Conservation (phyloP, 2,113 vertebrate genomes). For the Microtus pennsylvanicus region DNA sequence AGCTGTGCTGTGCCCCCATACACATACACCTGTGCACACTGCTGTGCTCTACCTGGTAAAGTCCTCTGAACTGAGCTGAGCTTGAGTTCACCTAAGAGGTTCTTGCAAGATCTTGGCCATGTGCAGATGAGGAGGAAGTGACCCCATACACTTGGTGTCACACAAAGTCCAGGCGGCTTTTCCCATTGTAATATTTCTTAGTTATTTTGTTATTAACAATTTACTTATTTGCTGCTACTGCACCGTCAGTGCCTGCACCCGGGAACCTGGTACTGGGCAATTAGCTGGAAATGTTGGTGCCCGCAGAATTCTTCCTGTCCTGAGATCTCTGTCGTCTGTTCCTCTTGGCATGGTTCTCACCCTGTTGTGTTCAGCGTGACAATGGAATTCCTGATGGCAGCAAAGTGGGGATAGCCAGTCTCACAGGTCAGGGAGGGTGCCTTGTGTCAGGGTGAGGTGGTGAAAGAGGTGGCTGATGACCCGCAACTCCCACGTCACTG, state of each 20-base stretch:
- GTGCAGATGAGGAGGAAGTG: fast-evolving
- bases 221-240: conserved; percentile 61
- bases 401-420: conserved; percentile 65
- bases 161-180: not conserved
- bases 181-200: not conserved
- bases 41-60: not conserved
- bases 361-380: conserved; percentile 68
- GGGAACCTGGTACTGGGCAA: conserved; percentile 73
- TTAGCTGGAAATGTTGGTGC: conserved; percentile 74
- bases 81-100: not conserved
- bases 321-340: conserved; percentile 77
- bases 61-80: not conserved
- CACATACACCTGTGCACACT: not conserved
- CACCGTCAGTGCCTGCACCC: conserved; percentile 64
- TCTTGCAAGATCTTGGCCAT: not conserved
- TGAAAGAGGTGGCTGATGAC: not conserved
- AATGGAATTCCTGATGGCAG: conserved; percentile 48
- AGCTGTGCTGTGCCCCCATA: no score
- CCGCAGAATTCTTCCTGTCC: conserved; percentile 76
- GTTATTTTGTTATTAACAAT: conserved; percentile 41
- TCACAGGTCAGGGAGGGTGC: conserved; percentile 77
- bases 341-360: conserved; percentile 80
- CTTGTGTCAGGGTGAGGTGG: conserved; percentile 64
- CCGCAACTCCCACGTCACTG: not conserved
- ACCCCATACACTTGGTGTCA: not conserved